Base-by-base conservation (phyloP, 2,888 invertebrate genomes). In the Choreutis nemorana region DNA sequence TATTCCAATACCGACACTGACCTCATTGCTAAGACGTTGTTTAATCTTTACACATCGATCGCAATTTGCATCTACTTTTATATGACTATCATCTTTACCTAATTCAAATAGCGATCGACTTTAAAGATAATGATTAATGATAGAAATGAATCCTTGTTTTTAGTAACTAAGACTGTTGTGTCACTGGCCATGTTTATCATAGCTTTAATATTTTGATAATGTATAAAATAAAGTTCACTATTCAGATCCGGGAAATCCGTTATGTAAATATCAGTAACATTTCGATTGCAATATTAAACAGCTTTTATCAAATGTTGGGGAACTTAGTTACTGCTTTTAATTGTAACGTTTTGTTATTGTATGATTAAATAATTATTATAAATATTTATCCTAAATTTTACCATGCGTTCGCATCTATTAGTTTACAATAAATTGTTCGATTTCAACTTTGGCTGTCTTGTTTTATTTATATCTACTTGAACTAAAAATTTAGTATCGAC, bases 351-450 rank as follows among this genome's bases (percentile, higher is more conserved):
- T 58, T 73, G 75, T 75, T 75, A 73, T 67, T 48, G 52, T 63
- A 71, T 61, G 61, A 66, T 12, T 66, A 66, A 65, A 63, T n/a
- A n/a, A n/a, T n/a, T 66, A 72, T 70, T 55, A 68, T 58, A 66
- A 72, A 70, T 71, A 73, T 78, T 64, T 75, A 77, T 78, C 70
- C 61, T 65, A 75, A 77, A 77, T 73, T 78, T 63, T 77, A 77
- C 70, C 67, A 68, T 75, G 60, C 70, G 75, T 78, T 77, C 60
- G 63, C n/a, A n/a, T n/a, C n/a, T 70, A 75, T 77, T 70, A 75
- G 67, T 78, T 75, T 67, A 66, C 65, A 75, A 70, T 75, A 75
- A 78, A 77, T 65, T 67, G 75, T 77, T 77, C 72, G 45, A 71
- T 61, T 64, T 65, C 65, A 58, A 53, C 45, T 24, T 8, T 26